A percentile compares a stretch with the other conserved stretches of the same genome.
phyloP scores from a whole-genome alignment of 2,113 vertebrate species.

The Datnioides undecimradiatus region DNA sequence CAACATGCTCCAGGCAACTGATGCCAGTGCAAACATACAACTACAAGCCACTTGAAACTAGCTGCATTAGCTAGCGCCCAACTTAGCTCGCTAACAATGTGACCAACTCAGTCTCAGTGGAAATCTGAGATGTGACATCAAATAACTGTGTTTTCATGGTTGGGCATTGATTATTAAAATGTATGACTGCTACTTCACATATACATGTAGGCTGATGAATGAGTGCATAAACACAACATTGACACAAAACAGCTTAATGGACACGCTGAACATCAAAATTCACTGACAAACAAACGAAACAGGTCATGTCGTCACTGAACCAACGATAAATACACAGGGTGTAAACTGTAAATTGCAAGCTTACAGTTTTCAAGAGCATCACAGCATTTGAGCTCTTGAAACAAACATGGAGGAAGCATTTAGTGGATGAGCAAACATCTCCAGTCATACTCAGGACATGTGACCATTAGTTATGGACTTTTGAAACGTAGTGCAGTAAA shows the following conservation, averaged over 20 bases:
- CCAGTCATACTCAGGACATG: slow-evolving; percentile 10
- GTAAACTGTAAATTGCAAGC: slow-evolving; percentile 51
- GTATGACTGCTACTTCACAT: slow-evolving; percentile 31
- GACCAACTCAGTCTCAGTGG: background rate
- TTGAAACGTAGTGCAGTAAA: slow-evolving; percentile 4
- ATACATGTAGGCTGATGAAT: slow-evolving; percentile 32
- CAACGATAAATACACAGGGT: background rate
- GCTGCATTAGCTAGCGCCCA: background rate
- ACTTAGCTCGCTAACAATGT: background rate
- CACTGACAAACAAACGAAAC: slow-evolving; percentile 28
- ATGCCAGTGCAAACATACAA: background rate
- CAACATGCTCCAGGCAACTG: background rate
- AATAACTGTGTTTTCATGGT: slow-evolving; percentile 17
- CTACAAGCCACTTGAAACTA: background rate
- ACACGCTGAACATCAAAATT: background rate
- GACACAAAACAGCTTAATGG: slow-evolving; percentile 29
- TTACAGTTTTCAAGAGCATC: slow-evolving; percentile 72
- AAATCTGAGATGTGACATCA: slow-evolving; percentile 48
- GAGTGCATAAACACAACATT: slow-evolving; percentile 22
- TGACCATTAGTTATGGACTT: slow-evolving; percentile 35
- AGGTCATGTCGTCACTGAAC: slow-evolving; percentile 9
- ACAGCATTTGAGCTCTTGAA: slow-evolving; percentile 44
- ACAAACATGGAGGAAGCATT: slow-evolving; percentile 31
- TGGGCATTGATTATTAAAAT: background rate
- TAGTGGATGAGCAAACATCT: slow-evolving; percentile 32